Evolutionary conservation across 2,888 invertebrate genomes (phyloP), one percentile per base, ranked within the genome.

Genomic region (Oxytorus armatus): DNA sequence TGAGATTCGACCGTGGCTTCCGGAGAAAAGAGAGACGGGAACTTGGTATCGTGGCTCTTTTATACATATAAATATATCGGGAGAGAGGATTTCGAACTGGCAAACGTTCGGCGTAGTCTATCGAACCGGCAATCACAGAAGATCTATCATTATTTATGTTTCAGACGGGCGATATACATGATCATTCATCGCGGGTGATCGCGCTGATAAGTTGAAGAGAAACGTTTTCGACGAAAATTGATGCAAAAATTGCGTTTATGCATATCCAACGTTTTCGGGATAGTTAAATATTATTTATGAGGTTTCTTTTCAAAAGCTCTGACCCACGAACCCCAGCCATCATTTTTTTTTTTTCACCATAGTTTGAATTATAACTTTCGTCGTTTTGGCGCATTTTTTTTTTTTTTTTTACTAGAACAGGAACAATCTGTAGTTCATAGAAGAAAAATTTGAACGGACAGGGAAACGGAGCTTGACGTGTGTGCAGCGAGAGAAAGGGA

Each of bases 1-100:
- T 82, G 87, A 88, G 88, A 89, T 89, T 89, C 88, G 88, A 87
- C 87, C 87, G 88, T 85, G 85, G 87, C 87, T 86, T 86, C 85
- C 84, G 84, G 85, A 83, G 82, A 83, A 84, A 83, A 66, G 76
- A 85, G 81, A 83, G 81, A 82, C 83, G 82, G 84, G 59, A 33
- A 44, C 49, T 36, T 51, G 55, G 57, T 77, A 74, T 77, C 77
- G 69, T 44, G 36, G 69, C 47, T 36, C 69, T 42, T 14, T 21
- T 33, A 21, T 5, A 8, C 68, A 82, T 79, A n/a, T n/a, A n/a
- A n/a, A n/a, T n/a, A n/a, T n/a, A n/a, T n/a, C n/a, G n/a, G 82
- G 74, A 66, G 44, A 59, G 65, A 42, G 57, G 36, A 66, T 36
- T 79, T 29, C 80, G 65, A 77, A 63, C 78, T 70, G 59, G 66